Base-by-base conservation (phyloP, 1,140 invertebrate genomes). In the Hylaeus anthracinus region DNA sequence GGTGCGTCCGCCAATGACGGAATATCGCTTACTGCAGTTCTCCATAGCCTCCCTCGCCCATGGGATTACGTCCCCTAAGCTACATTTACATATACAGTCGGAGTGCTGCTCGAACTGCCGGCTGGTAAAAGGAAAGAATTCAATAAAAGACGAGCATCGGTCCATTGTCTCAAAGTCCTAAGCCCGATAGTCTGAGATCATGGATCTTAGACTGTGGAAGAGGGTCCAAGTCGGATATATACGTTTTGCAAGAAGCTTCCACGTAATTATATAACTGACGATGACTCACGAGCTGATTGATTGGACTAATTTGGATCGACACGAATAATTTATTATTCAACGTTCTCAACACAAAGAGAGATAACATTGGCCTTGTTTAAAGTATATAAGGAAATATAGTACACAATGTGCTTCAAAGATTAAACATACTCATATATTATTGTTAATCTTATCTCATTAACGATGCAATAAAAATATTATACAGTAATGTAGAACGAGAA, bases 21-120 rank as follows among this genome's bases (percentile, higher is more conserved):
- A 85, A 86, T 87, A 88, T 86, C 79, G 67, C 67, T 60, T 67
- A 65, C 72, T 84, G 77, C 66, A 82, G 74, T 73, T 63, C 85
- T 75, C 78, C 37, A 10, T 74, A 65, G 37, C 41, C 53, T 66
- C 81, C 78, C 83, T 86, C 84, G 75, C 72, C 84, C 82, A 60
- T 71, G 76, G 87, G 90, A 90, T 91, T 89, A 91, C 75, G 84
- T 86, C 82, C 88, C 89, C 83, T 75, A 74, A 74, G 80, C 60
- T 86, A 88, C 83, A 91, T 91, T 91, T 91, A 88, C 90, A 90
- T 91, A 90, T 64, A 88, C 86, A 72, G 61, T 66, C 79, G 70
- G 61, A 70, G 63, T 81, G 67, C 65, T 63, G 69, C 58, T 61
- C 43, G 60, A 65, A 81, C 72, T 78, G 72, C 58, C 60, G 65